Conservation (phyloP, 1,140 invertebrate species). For the Cydia fagiglandana region DNA sequence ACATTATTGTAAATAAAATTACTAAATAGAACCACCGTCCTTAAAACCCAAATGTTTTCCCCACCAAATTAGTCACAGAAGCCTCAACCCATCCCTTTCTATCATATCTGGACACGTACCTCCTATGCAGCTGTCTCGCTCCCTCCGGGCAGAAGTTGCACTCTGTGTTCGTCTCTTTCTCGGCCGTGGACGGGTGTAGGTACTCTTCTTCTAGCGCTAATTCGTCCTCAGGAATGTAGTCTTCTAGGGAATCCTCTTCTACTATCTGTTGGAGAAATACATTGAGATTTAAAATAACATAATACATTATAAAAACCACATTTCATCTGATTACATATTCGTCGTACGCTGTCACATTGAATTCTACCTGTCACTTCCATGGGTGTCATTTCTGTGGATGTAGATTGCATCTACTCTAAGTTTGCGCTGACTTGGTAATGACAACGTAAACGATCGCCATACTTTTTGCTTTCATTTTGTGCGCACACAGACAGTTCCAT, state of each 20-base stretch:
- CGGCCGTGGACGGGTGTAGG: slow-evolving; percentile 80
- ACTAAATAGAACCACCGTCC: neutral
- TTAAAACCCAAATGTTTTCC: neutral
- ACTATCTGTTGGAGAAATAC: slow-evolving; percentile 59
- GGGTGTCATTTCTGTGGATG: too few relatives aligned
- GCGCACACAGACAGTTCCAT: too few relatives aligned
- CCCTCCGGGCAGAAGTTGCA: slow-evolving; percentile 92
- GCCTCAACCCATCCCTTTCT: slow-evolving; percentile 11
- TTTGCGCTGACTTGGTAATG: too few relatives aligned
- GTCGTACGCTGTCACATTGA: too few relatives aligned
- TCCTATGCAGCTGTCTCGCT: slow-evolving; percentile 77
- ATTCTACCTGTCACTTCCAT: neutral
- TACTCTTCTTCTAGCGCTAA: slow-evolving; percentile 66
- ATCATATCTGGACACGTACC: slow-evolving; percentile 45
- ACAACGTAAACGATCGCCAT: too few relatives aligned
- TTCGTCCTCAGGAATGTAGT: slow-evolving; percentile 77
- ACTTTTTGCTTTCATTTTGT: too few relatives aligned
- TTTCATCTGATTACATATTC: too few relatives aligned
- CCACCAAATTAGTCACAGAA: slow-evolving; percentile 14
- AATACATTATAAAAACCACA: too few relatives aligned
- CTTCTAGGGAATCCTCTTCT: slow-evolving; percentile 79
- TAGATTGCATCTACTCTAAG: too few relatives aligned
- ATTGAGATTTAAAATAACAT: neutral
- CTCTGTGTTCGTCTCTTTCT: slow-evolving; percentile 97
- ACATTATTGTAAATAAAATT: too few relatives aligned